phyloP scores from a whole-genome alignment of 2,113 vertebrate species.

The Eulacestoma nigropectus region DNA sequence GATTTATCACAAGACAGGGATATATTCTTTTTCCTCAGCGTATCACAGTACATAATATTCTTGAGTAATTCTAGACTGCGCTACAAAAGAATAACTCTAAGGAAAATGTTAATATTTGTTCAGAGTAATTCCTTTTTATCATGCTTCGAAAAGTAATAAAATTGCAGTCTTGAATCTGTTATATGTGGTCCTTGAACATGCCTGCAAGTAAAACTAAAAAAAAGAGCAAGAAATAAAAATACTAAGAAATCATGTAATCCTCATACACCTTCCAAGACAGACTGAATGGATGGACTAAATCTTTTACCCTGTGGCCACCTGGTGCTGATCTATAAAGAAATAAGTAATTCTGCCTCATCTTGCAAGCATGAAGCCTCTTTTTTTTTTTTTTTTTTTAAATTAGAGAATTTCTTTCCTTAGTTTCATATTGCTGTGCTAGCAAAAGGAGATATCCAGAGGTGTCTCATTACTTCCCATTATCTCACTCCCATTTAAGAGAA shows the following conservation, averaged over 20 bases:
- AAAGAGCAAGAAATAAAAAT: neutral
- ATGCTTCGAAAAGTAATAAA: neutral
- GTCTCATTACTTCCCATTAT: neutral
- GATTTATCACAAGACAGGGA: neutral
- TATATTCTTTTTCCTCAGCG: neutral
- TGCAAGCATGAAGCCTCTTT: neutral
- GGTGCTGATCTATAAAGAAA: neutral
- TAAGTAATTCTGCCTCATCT: neutral
- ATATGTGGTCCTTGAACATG: neutral
- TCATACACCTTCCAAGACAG: neutral
- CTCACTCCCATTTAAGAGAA: neutral
- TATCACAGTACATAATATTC: neutral
- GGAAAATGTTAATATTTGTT: slow-evolving; percentile 35
- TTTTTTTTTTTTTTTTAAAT: neutral
- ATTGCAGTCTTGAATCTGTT: neutral
- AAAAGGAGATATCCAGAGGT: neutral
- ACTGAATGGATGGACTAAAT: neutral
- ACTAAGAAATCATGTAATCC: neutral
- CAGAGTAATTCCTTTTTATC: slow-evolving; percentile 1
- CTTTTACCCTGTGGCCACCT: neutral
- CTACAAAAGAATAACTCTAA: neutral
- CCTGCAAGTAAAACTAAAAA: neutral
- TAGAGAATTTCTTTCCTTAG: neutral
- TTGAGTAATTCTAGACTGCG: neutral
- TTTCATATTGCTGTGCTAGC: neutral